Evolutionary conservation across 2,797 vertebrate species (phyloP).

Genomic region (Danio albolineatus): DNA sequence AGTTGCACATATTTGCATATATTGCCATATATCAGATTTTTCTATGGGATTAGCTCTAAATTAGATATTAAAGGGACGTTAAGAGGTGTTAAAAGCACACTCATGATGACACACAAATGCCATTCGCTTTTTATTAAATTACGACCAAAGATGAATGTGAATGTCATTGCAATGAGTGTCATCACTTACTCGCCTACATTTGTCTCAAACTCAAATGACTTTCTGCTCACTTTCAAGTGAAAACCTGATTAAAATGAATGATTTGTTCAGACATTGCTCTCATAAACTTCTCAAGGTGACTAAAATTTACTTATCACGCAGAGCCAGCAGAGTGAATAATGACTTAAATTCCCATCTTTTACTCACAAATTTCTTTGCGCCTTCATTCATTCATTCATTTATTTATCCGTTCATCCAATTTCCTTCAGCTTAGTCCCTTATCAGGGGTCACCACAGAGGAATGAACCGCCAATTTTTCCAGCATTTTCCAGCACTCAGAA

Average conservation of each 20-base stretch:
- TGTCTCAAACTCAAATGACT: background rate
- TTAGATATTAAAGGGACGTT: background rate
- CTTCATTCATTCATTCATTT: too few species aligned
- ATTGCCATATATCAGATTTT: too few species aligned
- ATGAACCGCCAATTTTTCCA: too few species aligned
- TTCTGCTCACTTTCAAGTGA: background rate
- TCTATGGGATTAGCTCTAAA: background rate
- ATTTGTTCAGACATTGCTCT: background rate
- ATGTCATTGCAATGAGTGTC: slow-evolving; percentile 4
- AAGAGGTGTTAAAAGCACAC: background rate
- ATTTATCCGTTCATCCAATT: too few species aligned
- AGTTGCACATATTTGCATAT: too few species aligned
- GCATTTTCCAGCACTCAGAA: too few species aligned
- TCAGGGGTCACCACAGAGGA: too few species aligned
- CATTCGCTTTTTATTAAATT: background rate
- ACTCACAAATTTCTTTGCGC: background rate
- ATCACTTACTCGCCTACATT: background rate
- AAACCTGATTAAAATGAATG: background rate
- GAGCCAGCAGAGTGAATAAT: slow-evolving; percentile 4
- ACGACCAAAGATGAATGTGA: background rate
- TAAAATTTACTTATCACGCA: background rate
- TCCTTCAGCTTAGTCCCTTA: too few species aligned
- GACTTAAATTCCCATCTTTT: slow-evolving; percentile 3
- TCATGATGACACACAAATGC: background rate
- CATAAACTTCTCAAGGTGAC: background rate